Percentiles rank a stretch among this genome's conserved stretches.
Evolutionary conservation across 2,113 vertebrate species (phyloP).

Genomic region (Scytalopus superciliaris): DNA sequence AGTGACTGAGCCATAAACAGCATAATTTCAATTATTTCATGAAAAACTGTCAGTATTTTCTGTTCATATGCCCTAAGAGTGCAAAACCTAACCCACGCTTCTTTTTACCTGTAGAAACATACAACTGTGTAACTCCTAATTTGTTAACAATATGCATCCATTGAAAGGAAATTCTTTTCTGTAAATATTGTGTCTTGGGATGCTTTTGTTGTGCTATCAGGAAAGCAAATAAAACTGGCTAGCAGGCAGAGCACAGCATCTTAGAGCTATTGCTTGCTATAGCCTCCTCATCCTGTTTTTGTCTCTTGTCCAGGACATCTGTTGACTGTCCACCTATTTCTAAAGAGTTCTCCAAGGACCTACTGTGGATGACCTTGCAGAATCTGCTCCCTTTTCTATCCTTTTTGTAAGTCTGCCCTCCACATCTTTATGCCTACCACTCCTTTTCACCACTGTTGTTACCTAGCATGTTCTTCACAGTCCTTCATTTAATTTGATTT

Average conservation of each 20-base stretch:
- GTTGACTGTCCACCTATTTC: neutral
- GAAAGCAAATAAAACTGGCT: neutral
- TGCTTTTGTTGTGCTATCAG: neutral
- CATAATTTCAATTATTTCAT: neutral
- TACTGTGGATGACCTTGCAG: neutral
- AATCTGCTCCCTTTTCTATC: neutral
- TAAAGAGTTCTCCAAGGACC: neutral
- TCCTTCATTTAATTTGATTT: neutral
- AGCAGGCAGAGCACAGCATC: neutral
- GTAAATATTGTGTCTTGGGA: neutral
- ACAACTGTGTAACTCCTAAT: neutral
- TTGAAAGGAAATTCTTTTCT: neutral
- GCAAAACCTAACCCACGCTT: neutral
- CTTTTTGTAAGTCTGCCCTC: neutral
- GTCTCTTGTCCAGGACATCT: neutral
- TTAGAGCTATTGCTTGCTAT: neutral
- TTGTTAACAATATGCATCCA: neutral
- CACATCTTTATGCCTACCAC: neutral
- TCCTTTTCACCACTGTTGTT: neutral
- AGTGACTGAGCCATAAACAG: neutral
- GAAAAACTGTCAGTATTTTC: neutral
- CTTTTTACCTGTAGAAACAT: neutral
- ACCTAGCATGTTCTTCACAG: neutral
- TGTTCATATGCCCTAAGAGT: fast-evolving
- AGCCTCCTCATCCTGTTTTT: neutral